A percentile compares a stretch with the other conserved stretches of the same genome.
phyloP scores from a whole-genome alignment of 2,797 vertebrate species.

The Geotrypetes seraphini region DNA sequence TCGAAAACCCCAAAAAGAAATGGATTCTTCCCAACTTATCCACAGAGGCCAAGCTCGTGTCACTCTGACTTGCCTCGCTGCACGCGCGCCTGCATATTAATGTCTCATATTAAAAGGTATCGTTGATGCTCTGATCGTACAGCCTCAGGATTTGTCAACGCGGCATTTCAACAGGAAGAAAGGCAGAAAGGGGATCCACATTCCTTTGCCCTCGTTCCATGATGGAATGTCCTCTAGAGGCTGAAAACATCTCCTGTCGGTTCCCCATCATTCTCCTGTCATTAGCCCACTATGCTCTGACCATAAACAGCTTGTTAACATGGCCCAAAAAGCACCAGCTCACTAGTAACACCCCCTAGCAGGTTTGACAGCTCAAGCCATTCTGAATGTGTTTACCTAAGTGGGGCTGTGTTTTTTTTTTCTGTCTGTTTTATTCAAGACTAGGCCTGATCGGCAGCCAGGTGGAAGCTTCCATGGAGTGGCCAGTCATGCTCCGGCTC shows the following conservation, averaged over 20 bases:
- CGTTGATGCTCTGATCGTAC: slow-evolving; percentile 37
- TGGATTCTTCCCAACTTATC: no score
- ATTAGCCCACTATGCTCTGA: slow-evolving; percentile 31
- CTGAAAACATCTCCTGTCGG: slow-evolving; percentile 19
- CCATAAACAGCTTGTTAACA: slow-evolving; percentile 38
- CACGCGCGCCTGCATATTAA: slow-evolving; percentile 21
- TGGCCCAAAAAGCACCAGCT: slow-evolving; percentile 5
- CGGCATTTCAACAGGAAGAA: slow-evolving; percentile 36
- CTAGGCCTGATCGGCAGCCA: slow-evolving; percentile 18
- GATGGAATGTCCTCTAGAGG: slow-evolving; percentile 13
- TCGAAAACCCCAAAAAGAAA: no score
- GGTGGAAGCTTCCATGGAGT: slow-evolving; percentile 1
- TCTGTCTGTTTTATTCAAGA: slow-evolving; percentile 28
- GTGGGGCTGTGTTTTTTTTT: slow-evolving; percentile 16
- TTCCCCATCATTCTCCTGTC: slow-evolving; percentile 27
- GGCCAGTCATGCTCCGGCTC: slow-evolving; percentile 19
- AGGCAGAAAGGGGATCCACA: slow-evolving; percentile 26
- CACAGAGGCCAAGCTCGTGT: slow-evolving; percentile 14
- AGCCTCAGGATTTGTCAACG: slow-evolving; percentile 43
- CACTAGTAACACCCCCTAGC: slow-evolving; percentile 11
- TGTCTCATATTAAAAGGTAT: slow-evolving; percentile 28
- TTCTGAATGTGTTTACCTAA: slow-evolving; percentile 45
- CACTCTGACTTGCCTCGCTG: slow-evolving; percentile 12
- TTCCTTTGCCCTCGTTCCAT: slow-evolving; percentile 19
- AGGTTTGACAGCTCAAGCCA: slow-evolving; percentile 26